These are phyloP conservation scores for Ochropleura plecta DNA, from an alignment of 2,888 invertebrate species.

Conservation along the genomic window DNA sequence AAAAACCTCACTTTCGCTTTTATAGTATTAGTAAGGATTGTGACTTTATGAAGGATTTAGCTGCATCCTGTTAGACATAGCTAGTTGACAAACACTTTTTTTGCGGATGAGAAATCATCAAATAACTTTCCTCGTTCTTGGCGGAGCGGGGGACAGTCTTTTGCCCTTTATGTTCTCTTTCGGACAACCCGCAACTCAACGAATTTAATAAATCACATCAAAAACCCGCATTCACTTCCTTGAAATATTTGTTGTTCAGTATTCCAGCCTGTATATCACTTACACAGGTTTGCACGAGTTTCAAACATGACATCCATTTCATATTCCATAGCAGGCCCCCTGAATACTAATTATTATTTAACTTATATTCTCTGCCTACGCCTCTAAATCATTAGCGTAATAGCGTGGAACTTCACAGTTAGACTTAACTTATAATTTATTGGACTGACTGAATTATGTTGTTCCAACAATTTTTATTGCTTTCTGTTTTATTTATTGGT, in stretches of 20 bases:
- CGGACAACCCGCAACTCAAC: no score
- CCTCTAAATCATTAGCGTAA: constrained; percentile 59
- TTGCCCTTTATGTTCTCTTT: no score
- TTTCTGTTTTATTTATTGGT: constrained; percentile 40
- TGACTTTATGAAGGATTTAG: neutral
- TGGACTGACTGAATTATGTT: constrained; percentile 59
- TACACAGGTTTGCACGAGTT: constrained; percentile 70
- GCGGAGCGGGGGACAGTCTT: no score
- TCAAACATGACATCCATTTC: constrained; percentile 71
- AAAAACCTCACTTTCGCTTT: no score
- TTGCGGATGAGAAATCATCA: no score
- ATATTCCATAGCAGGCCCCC: constrained; percentile 73
- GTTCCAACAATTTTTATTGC: constrained; percentile 61
- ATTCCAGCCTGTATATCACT: constrained; percentile 56
- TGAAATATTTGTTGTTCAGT: neutral
- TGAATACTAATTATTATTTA: constrained; percentile 80
- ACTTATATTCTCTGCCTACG: constrained; percentile 53
- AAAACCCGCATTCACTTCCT: neutral
- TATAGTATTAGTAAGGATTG: neutral
- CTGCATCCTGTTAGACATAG: neutral
- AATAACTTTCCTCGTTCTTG: no score
- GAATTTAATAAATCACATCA: no score
- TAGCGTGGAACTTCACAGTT: constrained; percentile 58
- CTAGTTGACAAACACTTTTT: no score
- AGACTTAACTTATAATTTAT: constrained; percentile 59